Evolutionary conservation across 2,888 invertebrate genomes (phyloP).

Genomic region (Chrysopilus asiliformis): DNA sequence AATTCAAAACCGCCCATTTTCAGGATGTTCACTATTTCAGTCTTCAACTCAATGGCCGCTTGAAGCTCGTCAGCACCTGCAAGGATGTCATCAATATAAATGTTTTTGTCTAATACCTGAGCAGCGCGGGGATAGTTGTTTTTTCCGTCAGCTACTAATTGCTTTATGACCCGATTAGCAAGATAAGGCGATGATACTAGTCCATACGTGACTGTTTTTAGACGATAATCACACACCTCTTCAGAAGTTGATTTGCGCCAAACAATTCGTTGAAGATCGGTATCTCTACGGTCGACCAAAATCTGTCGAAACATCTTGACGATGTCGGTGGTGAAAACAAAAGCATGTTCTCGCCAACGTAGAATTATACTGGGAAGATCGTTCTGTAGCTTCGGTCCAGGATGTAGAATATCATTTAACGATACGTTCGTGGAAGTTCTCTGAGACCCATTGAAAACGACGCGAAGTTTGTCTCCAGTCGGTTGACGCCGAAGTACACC

Average conservation of each 20-base stretch:
- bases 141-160: conserved; percentile 6
- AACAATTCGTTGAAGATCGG: conserved; percentile 7
- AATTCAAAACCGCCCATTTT: conserved; percentile 3
- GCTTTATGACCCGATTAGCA: conserved; percentile 4
- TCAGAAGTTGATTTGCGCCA: conserved; percentile 4
- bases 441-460: conserved; percentile 7
- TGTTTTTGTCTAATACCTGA: conserved; percentile 2
- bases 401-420: conserved; percentile 4
- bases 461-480: conserved; percentile 6
- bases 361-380: conserved; percentile 6
- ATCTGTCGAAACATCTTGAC: conserved; percentile 13
- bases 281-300: conserved; percentile 3
- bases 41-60: background rate
- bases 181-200: conserved; percentile 8
- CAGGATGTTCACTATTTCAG: background rate
- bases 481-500: conserved; percentile 4
- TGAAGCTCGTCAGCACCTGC: conserved; percentile 2
- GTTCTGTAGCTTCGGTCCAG: conserved; percentile 8
- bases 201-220: conserved; percentile 9
- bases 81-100: too few relatives aligned
- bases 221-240: conserved; percentile 4
- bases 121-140: conserved; percentile 8
- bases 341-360: conserved; percentile 5
- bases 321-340: conserved; percentile 7
- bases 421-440: background rate